Conservation (phyloP, 2,888 invertebrate genomes). For the Pterostichus madidus region DNA sequence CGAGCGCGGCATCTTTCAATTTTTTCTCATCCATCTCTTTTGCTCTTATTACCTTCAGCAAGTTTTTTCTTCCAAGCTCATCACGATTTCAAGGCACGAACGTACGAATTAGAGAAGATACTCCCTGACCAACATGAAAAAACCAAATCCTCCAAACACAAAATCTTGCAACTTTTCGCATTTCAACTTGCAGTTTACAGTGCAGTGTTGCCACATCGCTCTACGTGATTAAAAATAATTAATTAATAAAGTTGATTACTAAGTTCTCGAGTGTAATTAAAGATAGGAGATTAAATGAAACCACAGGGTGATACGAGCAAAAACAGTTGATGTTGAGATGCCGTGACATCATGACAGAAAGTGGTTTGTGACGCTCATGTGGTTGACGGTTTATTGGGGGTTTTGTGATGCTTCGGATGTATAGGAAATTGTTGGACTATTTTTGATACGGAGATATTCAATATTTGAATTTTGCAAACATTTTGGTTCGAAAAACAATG, state of each 20-base stretch:
- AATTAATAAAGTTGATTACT: slow-evolving; percentile 48
- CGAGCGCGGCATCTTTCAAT: slow-evolving; percentile 24
- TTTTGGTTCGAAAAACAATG: no score
- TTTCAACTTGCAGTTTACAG: neutral
- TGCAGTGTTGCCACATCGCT: neutral
- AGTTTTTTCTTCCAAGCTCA: slow-evolving; percentile 19
- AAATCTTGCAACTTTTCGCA: slow-evolving; percentile 17
- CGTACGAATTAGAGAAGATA: slow-evolving; percentile 40
- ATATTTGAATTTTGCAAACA: no score
- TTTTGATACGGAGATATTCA: no score
- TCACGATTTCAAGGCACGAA: slow-evolving; percentile 40
- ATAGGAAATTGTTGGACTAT: neutral
- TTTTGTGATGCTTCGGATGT: neutral
- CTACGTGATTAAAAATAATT: slow-evolving; percentile 30
- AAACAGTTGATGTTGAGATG: neutral
- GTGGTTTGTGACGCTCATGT: neutral
- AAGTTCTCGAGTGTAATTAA: slow-evolving; percentile 33
- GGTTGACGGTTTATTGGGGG: neutral
- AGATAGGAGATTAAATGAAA: slow-evolving; percentile 20
- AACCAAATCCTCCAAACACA: slow-evolving; percentile 1
- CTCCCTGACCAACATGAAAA: slow-evolving; percentile 38
- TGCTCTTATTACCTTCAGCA: slow-evolving; percentile 29
- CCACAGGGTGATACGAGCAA: neutral
- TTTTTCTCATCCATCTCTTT: slow-evolving; percentile 38
- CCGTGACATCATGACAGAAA: slow-evolving; percentile 1